These are phyloP conservation scores for Taurulus bubalis DNA, from an alignment of 2,113 vertebrate species.

Conservation along the genomic window DNA sequence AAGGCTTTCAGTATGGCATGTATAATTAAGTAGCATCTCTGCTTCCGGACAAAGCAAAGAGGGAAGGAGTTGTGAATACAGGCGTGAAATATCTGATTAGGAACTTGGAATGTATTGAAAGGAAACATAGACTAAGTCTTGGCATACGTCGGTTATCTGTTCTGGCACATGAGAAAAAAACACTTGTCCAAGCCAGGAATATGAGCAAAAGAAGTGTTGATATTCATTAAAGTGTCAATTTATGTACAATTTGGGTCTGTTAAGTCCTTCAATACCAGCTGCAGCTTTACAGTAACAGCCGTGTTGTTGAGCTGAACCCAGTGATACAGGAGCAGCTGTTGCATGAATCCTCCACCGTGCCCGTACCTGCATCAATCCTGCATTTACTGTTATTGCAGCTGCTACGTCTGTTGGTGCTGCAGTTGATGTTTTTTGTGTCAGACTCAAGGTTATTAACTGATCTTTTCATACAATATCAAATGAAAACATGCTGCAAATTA, in stretches of 20 bases:
- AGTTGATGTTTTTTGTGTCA: background rate
- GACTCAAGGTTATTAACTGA: background rate
- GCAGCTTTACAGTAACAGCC: background rate
- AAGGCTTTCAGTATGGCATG: constrained; percentile 45
- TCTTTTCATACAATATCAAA: background rate
- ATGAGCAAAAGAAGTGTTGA: constrained; percentile 25
- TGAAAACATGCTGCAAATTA: background rate
- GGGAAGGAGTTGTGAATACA: constrained; percentile 58
- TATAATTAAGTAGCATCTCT: constrained; percentile 66
- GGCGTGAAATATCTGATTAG: constrained; percentile 74
- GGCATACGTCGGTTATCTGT: constrained; percentile 57
- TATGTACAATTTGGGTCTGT: background rate
- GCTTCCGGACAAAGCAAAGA: constrained; percentile 70
- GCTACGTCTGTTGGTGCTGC: constrained; percentile 12
- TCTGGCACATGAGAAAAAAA: constrained; percentile 47
- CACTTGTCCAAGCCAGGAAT: constrained; percentile 33
- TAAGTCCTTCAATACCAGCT: background rate
- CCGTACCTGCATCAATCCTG: constrained; percentile 19
- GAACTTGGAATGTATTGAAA: constrained; percentile 68
- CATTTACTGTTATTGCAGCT: constrained; percentile 21
- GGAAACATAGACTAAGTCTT: constrained; percentile 57
- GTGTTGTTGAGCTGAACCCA: background rate
- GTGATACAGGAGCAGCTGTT: constrained; percentile 14
- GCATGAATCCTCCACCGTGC: background rate
- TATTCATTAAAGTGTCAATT: constrained; percentile 36